phyloP scores from a whole-genome alignment of 2,797 vertebrate genomes.

The Momotus momota region DNA sequence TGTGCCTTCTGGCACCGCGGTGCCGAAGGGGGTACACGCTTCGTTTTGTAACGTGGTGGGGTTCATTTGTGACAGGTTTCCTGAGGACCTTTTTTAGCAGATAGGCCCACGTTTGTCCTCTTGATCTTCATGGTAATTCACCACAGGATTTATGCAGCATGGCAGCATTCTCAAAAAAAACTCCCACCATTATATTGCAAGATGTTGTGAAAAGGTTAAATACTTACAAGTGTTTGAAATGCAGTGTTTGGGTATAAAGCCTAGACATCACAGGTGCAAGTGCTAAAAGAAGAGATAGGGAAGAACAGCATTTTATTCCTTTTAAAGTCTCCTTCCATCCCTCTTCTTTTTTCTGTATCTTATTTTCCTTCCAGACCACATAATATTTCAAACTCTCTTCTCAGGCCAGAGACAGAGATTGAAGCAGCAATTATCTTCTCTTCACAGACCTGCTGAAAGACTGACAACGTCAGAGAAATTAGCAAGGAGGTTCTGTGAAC shows the following conservation, averaged over 20 bases:
- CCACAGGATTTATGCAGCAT: not conserved
- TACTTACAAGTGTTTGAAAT: not conserved
- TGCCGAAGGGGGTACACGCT: accelerated
- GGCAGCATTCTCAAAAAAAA: not conserved
- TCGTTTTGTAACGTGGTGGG: too few relatives aligned
- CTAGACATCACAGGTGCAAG: not conserved
- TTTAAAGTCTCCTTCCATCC: not conserved
- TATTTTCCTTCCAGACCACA: not conserved
- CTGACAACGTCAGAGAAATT: constrained; percentile 13
- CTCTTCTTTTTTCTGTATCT: not conserved
- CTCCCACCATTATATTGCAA: not conserved
- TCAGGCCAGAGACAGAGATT: not conserved
- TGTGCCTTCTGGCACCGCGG: not conserved
- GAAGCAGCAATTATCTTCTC: constrained; percentile 44
- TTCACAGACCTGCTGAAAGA: constrained; percentile 3
- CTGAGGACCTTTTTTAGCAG: not conserved
- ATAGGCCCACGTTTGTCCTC: not conserved
- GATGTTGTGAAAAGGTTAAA: not conserved
- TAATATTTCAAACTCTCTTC: constrained; percentile 10
- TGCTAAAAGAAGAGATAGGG: not conserved
- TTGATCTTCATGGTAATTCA: not conserved
- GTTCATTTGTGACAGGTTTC: not conserved
- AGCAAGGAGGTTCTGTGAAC: not conserved
- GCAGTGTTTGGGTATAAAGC: not conserved
- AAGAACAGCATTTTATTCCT: not conserved